Percentiles rank a stretch among this genome's conserved stretches.
Evolutionary conservation across 92 coral and sea anemone genomes (phyloP).

Genomic region (Epizoanthus illoricatus): DNA sequence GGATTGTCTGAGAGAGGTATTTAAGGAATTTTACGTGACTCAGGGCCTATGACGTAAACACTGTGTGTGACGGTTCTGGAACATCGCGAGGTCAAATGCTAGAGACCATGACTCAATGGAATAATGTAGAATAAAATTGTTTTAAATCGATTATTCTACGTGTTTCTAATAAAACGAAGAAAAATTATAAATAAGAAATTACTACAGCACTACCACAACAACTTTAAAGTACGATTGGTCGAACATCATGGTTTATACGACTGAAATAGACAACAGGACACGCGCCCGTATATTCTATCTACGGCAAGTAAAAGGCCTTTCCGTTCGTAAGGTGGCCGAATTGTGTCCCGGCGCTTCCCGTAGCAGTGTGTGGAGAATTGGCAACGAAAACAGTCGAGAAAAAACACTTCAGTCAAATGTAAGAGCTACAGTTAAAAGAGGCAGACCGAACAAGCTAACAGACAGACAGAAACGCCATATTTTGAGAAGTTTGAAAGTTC

Average conservation of each 20-base stretch:
- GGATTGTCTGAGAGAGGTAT: neutral
- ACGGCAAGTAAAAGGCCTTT: neutral
- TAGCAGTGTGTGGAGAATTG: slow-evolving; percentile 14
- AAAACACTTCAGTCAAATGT: neutral
- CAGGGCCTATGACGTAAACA: neutral
- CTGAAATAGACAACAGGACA: neutral
- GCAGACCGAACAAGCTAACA: neutral
- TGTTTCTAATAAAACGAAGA: neutral
- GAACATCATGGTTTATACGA: neutral
- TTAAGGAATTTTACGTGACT: neutral
- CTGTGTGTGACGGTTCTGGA: neutral
- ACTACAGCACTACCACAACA: neutral
- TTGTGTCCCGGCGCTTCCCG: neutral
- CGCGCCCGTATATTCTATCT: slow-evolving; percentile 4
- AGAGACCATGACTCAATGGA: neutral
- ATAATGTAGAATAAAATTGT: neutral
- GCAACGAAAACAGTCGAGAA: neutral
- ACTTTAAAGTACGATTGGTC: neutral
- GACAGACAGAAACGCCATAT: neutral
- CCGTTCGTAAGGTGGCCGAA: neutral
- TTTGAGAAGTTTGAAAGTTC: neutral
- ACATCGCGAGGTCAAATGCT: neutral
- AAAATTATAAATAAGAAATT: neutral
- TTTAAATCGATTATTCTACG: neutral
- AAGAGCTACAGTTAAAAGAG: neutral